Base-by-base conservation (phyloP, 2,797 vertebrate species). In the Peromyscus nudipes region DNA sequence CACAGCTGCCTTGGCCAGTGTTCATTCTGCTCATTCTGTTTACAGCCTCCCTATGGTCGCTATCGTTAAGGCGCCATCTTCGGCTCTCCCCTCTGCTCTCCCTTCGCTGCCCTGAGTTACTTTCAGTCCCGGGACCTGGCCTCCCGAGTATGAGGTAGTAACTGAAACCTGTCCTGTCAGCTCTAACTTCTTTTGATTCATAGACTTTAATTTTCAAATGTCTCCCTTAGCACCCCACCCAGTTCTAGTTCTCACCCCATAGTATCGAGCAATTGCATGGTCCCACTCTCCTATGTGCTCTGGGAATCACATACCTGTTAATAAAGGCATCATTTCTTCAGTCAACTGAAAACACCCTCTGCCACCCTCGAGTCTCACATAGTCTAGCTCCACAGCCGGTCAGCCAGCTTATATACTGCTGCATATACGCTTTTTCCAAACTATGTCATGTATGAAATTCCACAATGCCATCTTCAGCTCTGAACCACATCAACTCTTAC, bases 151-250 rank as follows among this genome's bases (percentile, higher is more conserved):
- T 1, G 27, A 23, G 34, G 37, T 21, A 77, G 55, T 34, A 83
- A 86, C 91, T 57, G 91, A 93, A 96, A 65, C 84, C 21, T 62
- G 46, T 69, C 87, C 83, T 34, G 23, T 37, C 37, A 79, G 43
- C 14, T 73, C 76, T 79, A 7, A 6, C 17, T 67, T 67, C 40
- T 93, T 57, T 91, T 34, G n/a, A 94, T 31, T 11, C 82, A 75
- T 0, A 52, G 21, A 76, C 43, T 93, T 31, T 21, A 71, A 65
- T 81, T 83, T 83, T 83, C 80, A 89, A 91, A 86, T 3, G 62
- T 21, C 19, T 89, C 67, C 57, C 46, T 90, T 85, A 46, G 40
- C 5, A 40, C 57, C 14, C 27, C 29, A 82, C 27, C 67, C 60
- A 40, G 9, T 55, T 64, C n/a, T 90, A 77, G 13, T 6, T 92